These are phyloP conservation scores for Pocillopora damicornis DNA, from an alignment of 64 coral and sea anemone species.

Conservation along the genomic window DNA sequence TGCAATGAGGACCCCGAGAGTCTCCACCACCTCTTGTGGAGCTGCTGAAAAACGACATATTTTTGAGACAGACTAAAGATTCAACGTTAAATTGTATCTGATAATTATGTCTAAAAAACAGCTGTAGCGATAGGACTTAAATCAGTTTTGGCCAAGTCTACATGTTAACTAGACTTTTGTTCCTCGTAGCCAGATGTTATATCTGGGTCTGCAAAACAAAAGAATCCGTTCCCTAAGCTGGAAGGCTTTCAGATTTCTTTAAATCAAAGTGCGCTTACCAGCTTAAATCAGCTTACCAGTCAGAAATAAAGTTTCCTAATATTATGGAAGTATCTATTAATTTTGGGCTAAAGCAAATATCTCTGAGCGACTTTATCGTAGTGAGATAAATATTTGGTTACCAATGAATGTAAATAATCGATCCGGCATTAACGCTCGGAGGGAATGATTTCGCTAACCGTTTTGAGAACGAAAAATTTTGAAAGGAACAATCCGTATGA, in stretches of 20 bases:
- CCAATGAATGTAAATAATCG: no score
- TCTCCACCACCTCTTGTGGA: constrained; percentile 24
- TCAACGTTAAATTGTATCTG: neutral
- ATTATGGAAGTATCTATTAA: no score
- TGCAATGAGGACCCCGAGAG: constrained; percentile 2
- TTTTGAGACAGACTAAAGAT: neutral
- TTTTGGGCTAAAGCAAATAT: no score
- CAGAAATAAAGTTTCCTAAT: no score
- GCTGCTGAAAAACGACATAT: neutral
- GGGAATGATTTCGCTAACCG: no score
- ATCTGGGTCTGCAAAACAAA: constrained; percentile 17
- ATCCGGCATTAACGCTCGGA: no score
- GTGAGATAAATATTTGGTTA: no score
- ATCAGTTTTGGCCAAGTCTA: neutral
- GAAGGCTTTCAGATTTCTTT: neutral
- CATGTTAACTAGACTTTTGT: neutral
- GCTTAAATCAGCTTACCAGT: no score
- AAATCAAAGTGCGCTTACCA: neutral
- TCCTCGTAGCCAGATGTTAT: neutral
- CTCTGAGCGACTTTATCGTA: no score
- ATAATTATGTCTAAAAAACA: neutral
- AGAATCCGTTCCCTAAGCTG: neutral
- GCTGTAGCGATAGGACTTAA: neutral
- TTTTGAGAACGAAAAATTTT: no score
- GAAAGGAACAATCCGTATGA: no score